Evolutionary conservation across 2,113 vertebrate species (phyloP), one percentile per base, ranked within the genome.

Genomic region (Ochotona princeps): DNA sequence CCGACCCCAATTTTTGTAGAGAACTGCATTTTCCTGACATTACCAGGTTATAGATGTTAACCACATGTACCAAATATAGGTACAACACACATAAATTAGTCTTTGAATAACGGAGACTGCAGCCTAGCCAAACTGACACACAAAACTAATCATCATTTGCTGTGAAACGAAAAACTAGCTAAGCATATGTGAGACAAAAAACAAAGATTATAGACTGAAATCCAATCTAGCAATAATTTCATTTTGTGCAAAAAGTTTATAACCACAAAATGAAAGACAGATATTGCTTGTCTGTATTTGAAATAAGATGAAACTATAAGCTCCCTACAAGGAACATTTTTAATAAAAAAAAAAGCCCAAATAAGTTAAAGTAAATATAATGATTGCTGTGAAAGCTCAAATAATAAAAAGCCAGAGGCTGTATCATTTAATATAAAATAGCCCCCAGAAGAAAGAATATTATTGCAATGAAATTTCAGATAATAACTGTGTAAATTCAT

Each of bases 181-280:
- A 70, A 38, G 5, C 69, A 69, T 15, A 75, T 14, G 51, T 10
- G 15, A 14, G 35, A 32, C 38, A 86, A 20, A 86, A 26, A 89
- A 83, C 26, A 92, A 80, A 73, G 63, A 73, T 11, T 3, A 15
- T 21, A 30, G 23, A 44, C 57, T 78, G 6, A 95, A 86, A 54
- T 93, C 9, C 57, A 60, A 60, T 13, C 38, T 89, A 78, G n/a
- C n/a, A 83, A 84, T 51, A 78, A 44, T 15, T 91, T 4, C 8
- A 83, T n/a, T 83, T 72, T 54, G 51, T 61, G 7, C 26, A 83
- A 83, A 54, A 88, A 23, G 9, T 84, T 28, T 44, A 44, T 63
- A 90, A 91, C 63, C 3, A 54, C 3, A 76, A 75, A 80, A 76
- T 72, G 84, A 93, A 85, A 89, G 23, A 54, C 20, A 89, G 30